Base-by-base conservation (phyloP, 2,797 vertebrate species). In the Bradypodion ventrale region DNA sequence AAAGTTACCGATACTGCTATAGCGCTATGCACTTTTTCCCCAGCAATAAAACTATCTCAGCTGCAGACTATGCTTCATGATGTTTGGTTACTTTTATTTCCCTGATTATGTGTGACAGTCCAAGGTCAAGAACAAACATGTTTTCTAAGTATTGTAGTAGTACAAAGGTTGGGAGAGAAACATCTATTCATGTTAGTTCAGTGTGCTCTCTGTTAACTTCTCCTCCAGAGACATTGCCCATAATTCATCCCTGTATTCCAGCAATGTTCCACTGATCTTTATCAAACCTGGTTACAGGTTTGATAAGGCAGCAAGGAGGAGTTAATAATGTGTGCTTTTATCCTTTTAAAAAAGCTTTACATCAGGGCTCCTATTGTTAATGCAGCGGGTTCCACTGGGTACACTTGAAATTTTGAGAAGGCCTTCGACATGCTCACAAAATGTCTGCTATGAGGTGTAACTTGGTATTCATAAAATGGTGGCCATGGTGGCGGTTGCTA, bases 251-350 rank as follows among this genome's bases (percentile, higher is more conserved):
- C n/a, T 21, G 19, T 80, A 1, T 29, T 65, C 52, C 66, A 68
- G 66, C 60, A 81, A 62, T 27, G 72, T 44, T 73, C 70, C 42
- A 25, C 35, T 44, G 19, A 32, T 35, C 44, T 49, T 15, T 46
- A 5, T 6, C 73, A 46, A 84, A 84, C 32, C 12, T 59, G 49
- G 25, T 66, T 63, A 16, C 35, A 52, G 70, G 63, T 60, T 72
- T 80, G 87, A 72, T 75, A 37, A 42, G 25, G 44, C 73, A 83
- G 42, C 10, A 62, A 60, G n/a, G 62, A 79, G 10, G n/a, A 65
- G n/a, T 60, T 83, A 46, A 79, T 78, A 72, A 73, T 7, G 46
- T 84, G 59, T 40, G 32, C 13, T 73, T 78, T 52, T 37, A 78
- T 21, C 9, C 21, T n/a, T n/a, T 29, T 60, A 44, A 25, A n/a